phyloP scores from a whole-genome alignment of 64 coral and sea anemone species.

The Montipora capricornis region DNA sequence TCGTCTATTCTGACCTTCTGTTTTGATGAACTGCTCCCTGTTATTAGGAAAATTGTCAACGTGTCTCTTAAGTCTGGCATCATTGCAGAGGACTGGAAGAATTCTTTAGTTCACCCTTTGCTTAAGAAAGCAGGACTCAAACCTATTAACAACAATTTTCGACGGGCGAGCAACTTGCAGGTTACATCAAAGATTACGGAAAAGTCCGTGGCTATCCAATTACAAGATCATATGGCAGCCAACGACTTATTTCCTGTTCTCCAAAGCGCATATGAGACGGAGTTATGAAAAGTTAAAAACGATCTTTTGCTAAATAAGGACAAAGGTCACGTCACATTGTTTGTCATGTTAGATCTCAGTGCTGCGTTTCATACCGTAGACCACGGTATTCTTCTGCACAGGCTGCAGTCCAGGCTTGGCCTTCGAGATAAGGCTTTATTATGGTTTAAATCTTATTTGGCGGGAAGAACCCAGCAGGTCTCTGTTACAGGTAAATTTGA shows the following conservation, averaged over 20 bases:
- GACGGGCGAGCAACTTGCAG: conserved; percentile 46
- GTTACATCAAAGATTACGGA: conserved; percentile 61
- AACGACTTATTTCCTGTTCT: conserved; percentile 36
- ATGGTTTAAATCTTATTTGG: too few species aligned
- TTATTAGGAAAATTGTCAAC: conserved; percentile 46
- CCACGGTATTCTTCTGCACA: too few species aligned
- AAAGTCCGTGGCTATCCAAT: conserved; percentile 45
- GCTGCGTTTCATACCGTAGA: too few species aligned
- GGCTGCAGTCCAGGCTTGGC: too few species aligned
- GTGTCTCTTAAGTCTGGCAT: conserved; percentile 45
- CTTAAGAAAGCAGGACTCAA: conserved; percentile 62
- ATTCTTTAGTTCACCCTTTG: conserved; percentile 43
- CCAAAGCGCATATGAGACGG: not conserved
- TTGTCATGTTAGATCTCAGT: too few species aligned
- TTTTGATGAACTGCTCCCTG: conserved; percentile 20
- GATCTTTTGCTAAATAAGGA: too few species aligned
- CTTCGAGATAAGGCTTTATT: too few species aligned
- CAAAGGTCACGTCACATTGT: too few species aligned
- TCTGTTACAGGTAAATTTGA: too few species aligned
- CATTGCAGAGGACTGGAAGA: conserved; percentile 56
- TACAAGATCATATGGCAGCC: conserved; percentile 37
- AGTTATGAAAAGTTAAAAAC: too few species aligned
- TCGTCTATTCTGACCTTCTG: conserved; percentile 13
- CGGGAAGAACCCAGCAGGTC: too few species aligned
- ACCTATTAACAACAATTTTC: conserved; percentile 68